phyloP scores from a whole-genome alignment of 2,888 invertebrate species.

The Stenoptilia bipunctidactyla region DNA sequence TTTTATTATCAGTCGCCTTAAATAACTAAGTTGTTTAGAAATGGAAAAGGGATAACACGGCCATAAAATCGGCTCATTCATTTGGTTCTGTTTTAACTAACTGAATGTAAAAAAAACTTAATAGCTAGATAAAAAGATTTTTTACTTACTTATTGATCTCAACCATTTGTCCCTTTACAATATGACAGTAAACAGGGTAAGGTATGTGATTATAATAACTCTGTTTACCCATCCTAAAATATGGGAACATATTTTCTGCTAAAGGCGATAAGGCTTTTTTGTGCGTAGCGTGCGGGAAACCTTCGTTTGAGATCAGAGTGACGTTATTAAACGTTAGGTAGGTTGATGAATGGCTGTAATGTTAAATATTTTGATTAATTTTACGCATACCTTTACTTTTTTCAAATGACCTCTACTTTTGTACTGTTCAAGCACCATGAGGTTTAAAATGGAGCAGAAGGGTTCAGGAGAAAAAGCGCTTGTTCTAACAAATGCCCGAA shows the following conservation, averaged over 20 bases:
- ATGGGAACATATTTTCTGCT: slow-evolving; percentile 60
- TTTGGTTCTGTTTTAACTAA: too few species aligned
- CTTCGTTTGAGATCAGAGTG: slow-evolving; percentile 76
- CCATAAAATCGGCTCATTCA: too few species aligned
- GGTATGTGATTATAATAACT: slow-evolving; percentile 69
- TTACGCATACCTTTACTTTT: too few species aligned
- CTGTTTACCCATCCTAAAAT: slow-evolving; percentile 48
- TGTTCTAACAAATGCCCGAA: too few species aligned
- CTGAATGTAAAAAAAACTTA: too few species aligned
- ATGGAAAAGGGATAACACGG: too few species aligned
- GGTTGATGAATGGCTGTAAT: slow-evolving; percentile 41
- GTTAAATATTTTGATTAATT: neutral
- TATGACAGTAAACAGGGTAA: slow-evolving; percentile 75
- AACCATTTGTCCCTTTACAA: slow-evolving; percentile 69
- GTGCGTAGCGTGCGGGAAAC: slow-evolving; percentile 47
- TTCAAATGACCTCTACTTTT: too few species aligned
- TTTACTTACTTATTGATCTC: slow-evolving; percentile 64
- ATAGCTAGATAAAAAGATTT: neutral
- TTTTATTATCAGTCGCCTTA: too few species aligned
- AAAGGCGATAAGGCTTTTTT: slow-evolving; percentile 20
- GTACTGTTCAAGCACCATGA: too few species aligned
- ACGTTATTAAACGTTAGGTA: slow-evolving; percentile 76
- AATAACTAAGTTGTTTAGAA: too few species aligned
- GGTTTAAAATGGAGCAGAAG: too few species aligned
- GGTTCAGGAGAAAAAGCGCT: too few species aligned